phyloP scores from a whole-genome alignment of 2,888 invertebrate species.

The Heliconius erato region DNA sequence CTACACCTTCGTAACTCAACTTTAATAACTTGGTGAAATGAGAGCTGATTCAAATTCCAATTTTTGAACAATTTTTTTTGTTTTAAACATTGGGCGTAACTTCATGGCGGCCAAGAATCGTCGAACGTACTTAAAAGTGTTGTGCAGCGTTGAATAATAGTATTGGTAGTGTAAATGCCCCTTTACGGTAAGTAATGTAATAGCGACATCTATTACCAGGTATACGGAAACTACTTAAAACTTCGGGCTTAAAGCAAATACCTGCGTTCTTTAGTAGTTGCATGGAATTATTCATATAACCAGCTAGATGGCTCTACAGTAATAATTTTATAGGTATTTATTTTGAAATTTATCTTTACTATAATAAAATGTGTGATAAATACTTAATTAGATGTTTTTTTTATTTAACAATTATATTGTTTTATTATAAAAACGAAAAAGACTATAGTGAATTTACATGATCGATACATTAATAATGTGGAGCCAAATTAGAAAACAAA shows the following conservation, averaged over 20 bases:
- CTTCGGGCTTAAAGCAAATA: background rate
- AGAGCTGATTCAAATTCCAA: too few relatives aligned
- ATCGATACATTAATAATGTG: too few relatives aligned
- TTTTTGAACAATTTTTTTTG: too few relatives aligned
- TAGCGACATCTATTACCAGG: constrained; percentile 12
- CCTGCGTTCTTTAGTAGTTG: background rate
- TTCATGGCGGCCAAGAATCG: too few relatives aligned
- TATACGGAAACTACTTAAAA: background rate
- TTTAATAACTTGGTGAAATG: too few relatives aligned
- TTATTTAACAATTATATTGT: background rate
- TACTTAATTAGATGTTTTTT: background rate
- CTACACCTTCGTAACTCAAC: too few relatives aligned
- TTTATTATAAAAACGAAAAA: background rate
- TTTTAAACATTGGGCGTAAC: too few relatives aligned
- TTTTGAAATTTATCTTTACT: background rate
- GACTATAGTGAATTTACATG: background rate
- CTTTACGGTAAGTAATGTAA: background rate
- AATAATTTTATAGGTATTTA: background rate
- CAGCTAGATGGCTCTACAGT: constrained; percentile 6
- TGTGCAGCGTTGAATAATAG: background rate
- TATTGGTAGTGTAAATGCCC: background rate
- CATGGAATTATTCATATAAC: background rate
- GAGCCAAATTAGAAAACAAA: background rate
- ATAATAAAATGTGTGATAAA: background rate
- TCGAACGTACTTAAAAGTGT: too few relatives aligned